These are phyloP conservation scores for Drosophila helvetica DNA, from an alignment of 2,888 invertebrate species.

Conservation along the genomic window DNA sequence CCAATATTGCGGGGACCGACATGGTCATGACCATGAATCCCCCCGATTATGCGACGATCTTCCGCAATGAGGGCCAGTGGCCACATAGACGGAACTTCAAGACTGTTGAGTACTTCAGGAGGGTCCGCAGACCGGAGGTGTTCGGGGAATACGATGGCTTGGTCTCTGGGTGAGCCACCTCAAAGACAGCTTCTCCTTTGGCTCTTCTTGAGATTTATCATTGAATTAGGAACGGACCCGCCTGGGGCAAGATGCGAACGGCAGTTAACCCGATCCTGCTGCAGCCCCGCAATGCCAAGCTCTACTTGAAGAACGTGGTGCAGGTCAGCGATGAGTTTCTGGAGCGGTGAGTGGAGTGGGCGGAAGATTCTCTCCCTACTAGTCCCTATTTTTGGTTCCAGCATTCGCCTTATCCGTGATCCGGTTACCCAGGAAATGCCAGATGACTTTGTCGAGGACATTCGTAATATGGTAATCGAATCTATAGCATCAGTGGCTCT, in stretches of 20 bases:
- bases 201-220: neutral
- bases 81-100: slow-evolving; percentile 83
- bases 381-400: slow-evolving; percentile 52
- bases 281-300: slow-evolving; percentile 86
- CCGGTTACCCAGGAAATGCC: slow-evolving; percentile 81
- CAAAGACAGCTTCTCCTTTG: too few species aligned
- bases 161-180: slow-evolving; percentile 58
- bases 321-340: slow-evolving; percentile 84
- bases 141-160: slow-evolving; percentile 69
- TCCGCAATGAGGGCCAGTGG: slow-evolving; percentile 84
- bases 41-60: slow-evolving; percentile 84
- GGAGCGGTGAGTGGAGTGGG: slow-evolving; percentile 70
- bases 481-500: slow-evolving; percentile 84
- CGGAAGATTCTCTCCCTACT: neutral
- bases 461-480: slow-evolving; percentile 86
- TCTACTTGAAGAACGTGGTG: slow-evolving; percentile 85
- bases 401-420: slow-evolving; percentile 80
- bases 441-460: slow-evolving; percentile 84
- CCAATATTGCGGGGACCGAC: slow-evolving; percentile 77
- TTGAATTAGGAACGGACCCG: slow-evolving; percentile 85
- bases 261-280: slow-evolving; percentile 88
- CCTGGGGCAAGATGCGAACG: slow-evolving; percentile 88
- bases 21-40: slow-evolving; percentile 85
- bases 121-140: slow-evolving; percentile 56
- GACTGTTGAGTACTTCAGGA: slow-evolving; percentile 82